Evolutionary conservation across 2,888 invertebrate species (phyloP), one percentile per base, ranked within the genome.

Genomic region (Aleiodes leptofemur): DNA sequence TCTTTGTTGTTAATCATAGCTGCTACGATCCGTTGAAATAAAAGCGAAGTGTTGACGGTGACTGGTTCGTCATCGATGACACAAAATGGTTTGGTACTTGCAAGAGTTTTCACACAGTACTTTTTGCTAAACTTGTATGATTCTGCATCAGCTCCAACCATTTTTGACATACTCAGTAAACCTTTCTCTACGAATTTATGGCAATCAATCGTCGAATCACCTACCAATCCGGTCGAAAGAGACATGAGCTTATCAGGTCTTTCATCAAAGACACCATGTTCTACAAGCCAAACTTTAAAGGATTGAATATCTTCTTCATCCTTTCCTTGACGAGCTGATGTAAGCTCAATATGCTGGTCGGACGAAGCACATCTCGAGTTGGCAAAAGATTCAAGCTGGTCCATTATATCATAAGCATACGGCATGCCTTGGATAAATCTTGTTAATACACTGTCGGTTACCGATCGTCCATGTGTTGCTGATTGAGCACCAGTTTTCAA

Each of bases 401-500:
- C 29, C 56, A 61, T 61, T 6, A 61, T 14, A 6, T 61, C 61
- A 34, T 34, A 61, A 34, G 34, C n/a, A 11, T n/a, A 13, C 7
- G 61, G 61, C 61, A 61, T 61, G 31, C 29, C n/a, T 31, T 29
- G 31, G 5, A 61, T 34, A 4, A n/a, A 61, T n/a, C 34, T 34
- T 9, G 61, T 34, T 6, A 61, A 3, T 5, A 34, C 61, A 29
- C 61, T 34, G 4, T 61, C 61, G 0, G 23, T 57, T 11, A 23
- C 23, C 0, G 9, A 16, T 1, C 23, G 56, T 3, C 56, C 56
- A 16, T 57, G 23, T 23, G 53, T 53, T 53, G 53, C 14, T 13
- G 14, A 53, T 5, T 53, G 13, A 5, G 13, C 9, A n/a, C 23
- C 14, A 53, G 6, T 53, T 72, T 79, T 55, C 64, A 61, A 38